Percentiles rank a stretch among this genome's conserved stretches.
These are phyloP conservation scores for Poeciliopsis turrubarensis DNA, from an alignment of 2,113 vertebrate genomes.

Conservation along the genomic window DNA sequence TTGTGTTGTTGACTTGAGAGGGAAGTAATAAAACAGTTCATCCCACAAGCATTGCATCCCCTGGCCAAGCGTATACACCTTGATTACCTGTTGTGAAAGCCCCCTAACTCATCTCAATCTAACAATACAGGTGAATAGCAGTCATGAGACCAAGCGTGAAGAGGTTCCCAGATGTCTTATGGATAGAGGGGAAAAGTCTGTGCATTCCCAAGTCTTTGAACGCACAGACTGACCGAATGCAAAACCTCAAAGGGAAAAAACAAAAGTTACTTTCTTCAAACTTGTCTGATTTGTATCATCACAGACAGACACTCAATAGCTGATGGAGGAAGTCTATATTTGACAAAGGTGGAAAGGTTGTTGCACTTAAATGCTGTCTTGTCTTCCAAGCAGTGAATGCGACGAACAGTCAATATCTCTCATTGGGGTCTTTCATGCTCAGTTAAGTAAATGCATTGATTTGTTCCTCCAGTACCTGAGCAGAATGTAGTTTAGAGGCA, in stretches of 20 bases:
- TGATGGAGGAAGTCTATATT: slow-evolving; percentile 65
- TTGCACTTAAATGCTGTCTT: slow-evolving; percentile 73
- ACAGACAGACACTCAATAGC: slow-evolving; percentile 63
- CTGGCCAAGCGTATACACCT: slow-evolving; percentile 65
- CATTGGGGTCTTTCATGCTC: slow-evolving; percentile 82
- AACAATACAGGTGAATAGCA: slow-evolving; percentile 59
- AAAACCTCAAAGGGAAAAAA: slow-evolving; percentile 4
- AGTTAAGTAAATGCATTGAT: slow-evolving; percentile 88
- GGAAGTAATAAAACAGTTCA: slow-evolving; percentile 72
- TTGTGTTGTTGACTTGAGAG: slow-evolving; percentile 65
- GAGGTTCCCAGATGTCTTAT: slow-evolving; percentile 16
- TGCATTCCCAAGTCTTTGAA: slow-evolving; percentile 53
- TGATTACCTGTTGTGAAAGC: slow-evolving; percentile 67
- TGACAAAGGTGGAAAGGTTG: slow-evolving; percentile 57
- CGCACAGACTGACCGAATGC: slow-evolving; percentile 20
- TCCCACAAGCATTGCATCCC: slow-evolving; percentile 56
- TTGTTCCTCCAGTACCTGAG: slow-evolving; percentile 61
- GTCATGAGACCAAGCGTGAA: slow-evolving; percentile 44
- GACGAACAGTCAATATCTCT: slow-evolving; percentile 72
- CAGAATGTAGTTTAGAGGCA: slow-evolving; percentile 66
- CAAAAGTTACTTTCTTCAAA: slow-evolving; percentile 46
- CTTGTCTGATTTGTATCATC: slow-evolving; percentile 54
- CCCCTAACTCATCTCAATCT: slow-evolving; percentile 67
- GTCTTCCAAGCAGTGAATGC: slow-evolving; percentile 74
- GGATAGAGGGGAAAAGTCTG: slow-evolving; percentile 25